phyloP scores from a whole-genome alignment of 2,888 invertebrate species.

The Morpho deidamia region DNA sequence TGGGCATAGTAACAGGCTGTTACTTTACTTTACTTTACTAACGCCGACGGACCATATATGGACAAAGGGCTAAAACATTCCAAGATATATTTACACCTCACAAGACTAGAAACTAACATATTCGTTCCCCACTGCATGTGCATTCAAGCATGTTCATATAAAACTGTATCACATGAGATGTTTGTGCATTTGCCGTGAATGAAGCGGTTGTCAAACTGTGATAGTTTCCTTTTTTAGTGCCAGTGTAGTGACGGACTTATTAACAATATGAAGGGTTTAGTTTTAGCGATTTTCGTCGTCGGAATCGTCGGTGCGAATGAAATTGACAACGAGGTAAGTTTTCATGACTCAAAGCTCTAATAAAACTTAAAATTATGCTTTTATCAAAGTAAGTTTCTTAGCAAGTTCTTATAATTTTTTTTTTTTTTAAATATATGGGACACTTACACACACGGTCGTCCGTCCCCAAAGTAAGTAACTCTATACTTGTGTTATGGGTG shows the following conservation, averaged over 20 bases:
- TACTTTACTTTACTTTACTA: no score
- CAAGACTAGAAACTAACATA: slow-evolving; percentile 19
- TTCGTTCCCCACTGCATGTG: slow-evolving; percentile 49
- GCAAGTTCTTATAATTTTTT: no score
- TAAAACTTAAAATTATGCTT: no score
- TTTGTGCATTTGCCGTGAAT: slow-evolving; percentile 57
- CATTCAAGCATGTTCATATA: slow-evolving; percentile 56
- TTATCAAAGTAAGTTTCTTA: no score
- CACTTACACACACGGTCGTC: no score
- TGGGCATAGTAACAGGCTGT: no score
- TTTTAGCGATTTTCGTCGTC: slow-evolving; percentile 57
- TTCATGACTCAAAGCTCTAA: background rate
- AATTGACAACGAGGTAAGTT: slow-evolving; percentile 57
- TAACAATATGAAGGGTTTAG: slow-evolving; percentile 55
- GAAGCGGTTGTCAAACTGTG: slow-evolving; percentile 31
- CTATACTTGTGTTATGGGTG: no score
- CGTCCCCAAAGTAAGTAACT: no score
- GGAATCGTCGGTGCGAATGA: slow-evolving; percentile 60
- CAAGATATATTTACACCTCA: no score
- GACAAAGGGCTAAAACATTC: no score
- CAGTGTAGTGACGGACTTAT: slow-evolving; percentile 43
- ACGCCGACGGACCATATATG: no score
- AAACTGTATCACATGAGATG: slow-evolving; percentile 46
- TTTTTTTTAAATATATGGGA: no score
- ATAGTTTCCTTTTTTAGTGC: slow-evolving; percentile 32